phyloP scores from a whole-genome alignment of 2,888 invertebrate genomes.

The Lasioglossum figueresi region DNA sequence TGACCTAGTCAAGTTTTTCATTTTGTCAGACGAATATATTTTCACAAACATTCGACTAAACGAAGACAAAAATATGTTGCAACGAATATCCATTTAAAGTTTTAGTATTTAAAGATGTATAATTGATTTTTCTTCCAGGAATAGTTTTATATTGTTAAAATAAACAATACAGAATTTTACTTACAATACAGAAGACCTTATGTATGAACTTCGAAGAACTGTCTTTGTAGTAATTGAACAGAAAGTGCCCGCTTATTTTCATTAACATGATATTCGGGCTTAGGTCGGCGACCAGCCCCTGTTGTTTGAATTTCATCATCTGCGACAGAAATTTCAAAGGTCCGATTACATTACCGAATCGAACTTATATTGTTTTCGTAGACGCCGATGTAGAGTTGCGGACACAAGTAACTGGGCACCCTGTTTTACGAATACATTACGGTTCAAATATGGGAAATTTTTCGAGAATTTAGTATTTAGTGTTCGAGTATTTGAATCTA shows the following conservation, averaged over 20 bases:
- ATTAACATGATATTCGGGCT: conserved; percentile 93
- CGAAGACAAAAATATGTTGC: too few species aligned
- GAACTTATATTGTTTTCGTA: neutral
- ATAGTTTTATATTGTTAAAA: neutral
- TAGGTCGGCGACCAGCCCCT: conserved; percentile 92
- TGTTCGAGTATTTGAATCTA: too few species aligned
- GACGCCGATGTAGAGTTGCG: neutral
- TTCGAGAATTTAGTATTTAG: too few species aligned
- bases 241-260: conserved; percentile 91
- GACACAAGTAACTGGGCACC: too few species aligned
- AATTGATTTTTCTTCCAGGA: neutral
- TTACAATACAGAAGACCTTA: conserved; percentile 81
- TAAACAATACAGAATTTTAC: conserved; percentile 57
- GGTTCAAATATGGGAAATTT: too few species aligned
- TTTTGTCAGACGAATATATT: too few species aligned
- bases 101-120: neutral
- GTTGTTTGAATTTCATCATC: conserved; percentile 87
- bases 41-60: too few species aligned
- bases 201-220: conserved; percentile 81
- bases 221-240: conserved; percentile 89
- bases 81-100: neutral
- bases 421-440: too few species aligned
- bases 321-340: conserved; percentile 64
- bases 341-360: neutral
- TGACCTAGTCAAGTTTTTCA: too few species aligned